Conservation (phyloP, 2,797 vertebrate species). For the Champsocephalus esox region DNA sequence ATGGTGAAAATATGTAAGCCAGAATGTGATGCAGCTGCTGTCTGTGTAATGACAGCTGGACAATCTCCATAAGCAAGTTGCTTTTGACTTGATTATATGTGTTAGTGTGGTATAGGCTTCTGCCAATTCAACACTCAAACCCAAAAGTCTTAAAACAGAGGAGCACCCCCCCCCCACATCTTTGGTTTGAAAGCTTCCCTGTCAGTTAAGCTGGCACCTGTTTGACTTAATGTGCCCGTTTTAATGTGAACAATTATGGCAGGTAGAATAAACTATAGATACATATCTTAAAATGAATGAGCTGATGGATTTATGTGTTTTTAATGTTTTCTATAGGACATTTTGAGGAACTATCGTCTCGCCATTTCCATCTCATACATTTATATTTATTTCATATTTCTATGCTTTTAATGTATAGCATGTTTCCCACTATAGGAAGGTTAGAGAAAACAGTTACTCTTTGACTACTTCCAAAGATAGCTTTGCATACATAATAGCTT, state of each 20-base stretch:
- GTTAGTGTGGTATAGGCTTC: background rate
- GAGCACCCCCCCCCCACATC: too few species aligned
- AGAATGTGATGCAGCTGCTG: background rate
- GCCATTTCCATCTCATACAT: background rate
- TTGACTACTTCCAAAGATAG: background rate
- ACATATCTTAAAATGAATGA: background rate
- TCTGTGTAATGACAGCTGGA: background rate
- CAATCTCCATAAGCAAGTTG: background rate
- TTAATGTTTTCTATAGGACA: background rate
- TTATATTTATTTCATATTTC: background rate
- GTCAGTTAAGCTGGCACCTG: background rate
- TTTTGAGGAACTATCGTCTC: background rate
- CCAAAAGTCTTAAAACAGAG: background rate
- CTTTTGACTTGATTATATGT: background rate
- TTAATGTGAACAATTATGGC: background rate
- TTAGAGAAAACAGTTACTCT: background rate
- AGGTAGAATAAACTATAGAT: background rate
- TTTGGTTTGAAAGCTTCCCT: background rate
- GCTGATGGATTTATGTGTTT: background rate
- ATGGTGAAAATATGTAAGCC: background rate
- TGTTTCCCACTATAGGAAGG: background rate
- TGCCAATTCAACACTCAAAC: background rate
- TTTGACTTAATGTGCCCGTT: background rate
- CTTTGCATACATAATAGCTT: constrained; percentile 3
- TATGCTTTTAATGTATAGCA: constrained; percentile 6